These are phyloP conservation scores for Drosophila ohnishii DNA, from an alignment of 1,140 invertebrate species.

Conservation along the genomic window DNA sequence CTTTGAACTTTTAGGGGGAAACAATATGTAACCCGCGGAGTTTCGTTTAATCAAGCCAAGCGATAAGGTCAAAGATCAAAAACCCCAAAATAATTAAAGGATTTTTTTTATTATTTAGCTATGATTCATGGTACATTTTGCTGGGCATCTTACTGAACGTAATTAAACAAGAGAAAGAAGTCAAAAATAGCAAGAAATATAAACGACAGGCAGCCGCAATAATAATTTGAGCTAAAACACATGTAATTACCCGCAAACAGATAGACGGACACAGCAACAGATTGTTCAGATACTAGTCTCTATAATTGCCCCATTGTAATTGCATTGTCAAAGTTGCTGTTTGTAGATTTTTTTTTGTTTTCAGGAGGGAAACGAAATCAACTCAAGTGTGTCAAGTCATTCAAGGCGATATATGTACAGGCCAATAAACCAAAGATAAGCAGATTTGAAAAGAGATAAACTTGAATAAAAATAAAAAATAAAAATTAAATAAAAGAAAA, in stretches of 20 bases:
- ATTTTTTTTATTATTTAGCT: slow-evolving; percentile 4
- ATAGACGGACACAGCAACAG: slow-evolving; percentile 26
- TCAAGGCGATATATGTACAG: slow-evolving; percentile 40
- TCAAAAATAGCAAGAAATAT: slow-evolving; percentile 11
- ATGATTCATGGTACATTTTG: slow-evolving; percentile 8
- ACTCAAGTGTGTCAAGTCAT: slow-evolving; percentile 40
- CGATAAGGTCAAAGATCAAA: slow-evolving; percentile 30
- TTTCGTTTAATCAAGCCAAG: slow-evolving; percentile 19
- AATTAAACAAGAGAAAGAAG: slow-evolving; percentile 33
- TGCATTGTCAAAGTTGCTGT: slow-evolving; percentile 47
- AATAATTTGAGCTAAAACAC: slow-evolving; percentile 44
- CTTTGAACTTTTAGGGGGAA: neutral
- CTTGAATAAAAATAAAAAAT: slow-evolving; percentile 11
- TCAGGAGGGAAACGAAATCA: slow-evolving; percentile 7
- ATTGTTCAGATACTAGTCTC: slow-evolving; percentile 39
- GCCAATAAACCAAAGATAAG: slow-evolving; percentile 21
- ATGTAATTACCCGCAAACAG: slow-evolving; percentile 36
- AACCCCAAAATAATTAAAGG: slow-evolving; percentile 8
- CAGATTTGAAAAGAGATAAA: slow-evolving; percentile 30
- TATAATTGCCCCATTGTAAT: slow-evolving; percentile 67
- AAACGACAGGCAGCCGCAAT: slow-evolving; percentile 19
- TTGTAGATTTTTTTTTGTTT: slow-evolving; percentile 3
- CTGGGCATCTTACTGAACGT: slow-evolving; percentile 14
- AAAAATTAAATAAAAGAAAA: no score
- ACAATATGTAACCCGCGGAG: slow-evolving; percentile 14